Evolutionary conservation across 2,888 invertebrate species (phyloP), one percentile per base, ranked within the genome.

Genomic region (Nematopogon swammerdamellus): DNA sequence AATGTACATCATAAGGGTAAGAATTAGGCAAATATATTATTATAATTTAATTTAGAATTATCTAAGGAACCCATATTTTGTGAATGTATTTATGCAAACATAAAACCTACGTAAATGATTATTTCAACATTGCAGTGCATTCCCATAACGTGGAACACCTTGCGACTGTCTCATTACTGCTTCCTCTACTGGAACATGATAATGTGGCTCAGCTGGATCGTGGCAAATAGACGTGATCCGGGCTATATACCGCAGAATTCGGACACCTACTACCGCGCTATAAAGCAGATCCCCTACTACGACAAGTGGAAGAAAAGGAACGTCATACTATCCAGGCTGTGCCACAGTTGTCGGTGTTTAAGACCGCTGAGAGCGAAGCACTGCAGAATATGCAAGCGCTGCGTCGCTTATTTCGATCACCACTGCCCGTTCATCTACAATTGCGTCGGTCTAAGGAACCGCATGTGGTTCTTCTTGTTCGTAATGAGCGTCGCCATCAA

Each of bases 341-440:
- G 96, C 61, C 95, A 96, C 64, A 95, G 95, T 45, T 96, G 95
- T 63, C 85, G 92, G 49, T 93, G 93, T 59, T 80, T 95, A 52
- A 83, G 94, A 55, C 95, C 95, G 0, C 65, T 94, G 36, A 82
- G 95, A 63, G 93, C 95, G 5, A 95, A 95, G 67, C 95, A 96
- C 67, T 96, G 96, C 61, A 85, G 94, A 47, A 88, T 94, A 49
- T 96, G 95, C 73, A 94, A 95, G 65, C 85, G 92, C 51, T 92
- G 92, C 63, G 91, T 93, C 2, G 86, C 87, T 1, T 92, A 94
- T 66, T 95, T 95, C 63, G 95, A 96, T 67, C 95, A 96, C 70
- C 95, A 96, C 67, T 96, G 96, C 65, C 95, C 95, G 0, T 96
- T 95, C 65, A 94, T 96, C 59, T 93, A 95, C 72, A 96, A 96